These are phyloP conservation scores for Apostichopus parvimensis DNA, from an alignment of 35 echinoderm and acorn worm species.

Conservation along the genomic window DNA sequence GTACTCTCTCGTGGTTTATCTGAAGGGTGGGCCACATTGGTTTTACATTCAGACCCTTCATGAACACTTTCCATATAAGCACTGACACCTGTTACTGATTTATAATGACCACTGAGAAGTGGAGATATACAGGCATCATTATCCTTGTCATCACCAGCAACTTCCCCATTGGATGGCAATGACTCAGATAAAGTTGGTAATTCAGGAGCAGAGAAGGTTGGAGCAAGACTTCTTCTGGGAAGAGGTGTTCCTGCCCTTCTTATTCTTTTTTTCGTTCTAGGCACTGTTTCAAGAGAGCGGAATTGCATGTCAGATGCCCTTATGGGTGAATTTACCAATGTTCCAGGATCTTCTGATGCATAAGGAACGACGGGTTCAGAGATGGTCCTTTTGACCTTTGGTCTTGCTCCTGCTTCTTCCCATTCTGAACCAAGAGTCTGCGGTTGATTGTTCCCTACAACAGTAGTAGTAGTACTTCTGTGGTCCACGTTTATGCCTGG, in stretches of 20 bases:
- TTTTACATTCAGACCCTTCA: neutral
- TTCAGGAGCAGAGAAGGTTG: constrained; percentile 1
- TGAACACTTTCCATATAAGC: neutral
- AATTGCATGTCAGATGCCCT: neutral
- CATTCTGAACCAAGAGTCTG: neutral
- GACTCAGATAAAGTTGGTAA: constrained; percentile 4
- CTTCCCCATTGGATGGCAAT: neutral
- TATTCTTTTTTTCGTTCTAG: neutral
- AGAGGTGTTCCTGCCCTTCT: neutral
- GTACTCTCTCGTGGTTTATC: neutral
- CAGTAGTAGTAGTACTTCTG: neutral
- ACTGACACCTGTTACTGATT: neutral
- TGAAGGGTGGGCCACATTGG: neutral
- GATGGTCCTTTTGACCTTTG: constrained; percentile 30
- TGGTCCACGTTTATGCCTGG: too few relatives aligned
- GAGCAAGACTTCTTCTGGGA: neutral
- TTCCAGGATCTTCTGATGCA: neutral
- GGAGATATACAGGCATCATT: too few relatives aligned
- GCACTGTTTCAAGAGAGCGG: constrained; percentile 9
- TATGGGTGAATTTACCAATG: neutral
- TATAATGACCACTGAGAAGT: neutral
- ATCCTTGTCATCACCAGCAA: neutral
- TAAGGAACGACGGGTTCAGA: neutral
- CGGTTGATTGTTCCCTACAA: neutral
- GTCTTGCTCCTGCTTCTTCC: constrained; percentile 26